Base-by-base conservation (phyloP, 2,888 invertebrate species). In the Dryobota labecula region DNA sequence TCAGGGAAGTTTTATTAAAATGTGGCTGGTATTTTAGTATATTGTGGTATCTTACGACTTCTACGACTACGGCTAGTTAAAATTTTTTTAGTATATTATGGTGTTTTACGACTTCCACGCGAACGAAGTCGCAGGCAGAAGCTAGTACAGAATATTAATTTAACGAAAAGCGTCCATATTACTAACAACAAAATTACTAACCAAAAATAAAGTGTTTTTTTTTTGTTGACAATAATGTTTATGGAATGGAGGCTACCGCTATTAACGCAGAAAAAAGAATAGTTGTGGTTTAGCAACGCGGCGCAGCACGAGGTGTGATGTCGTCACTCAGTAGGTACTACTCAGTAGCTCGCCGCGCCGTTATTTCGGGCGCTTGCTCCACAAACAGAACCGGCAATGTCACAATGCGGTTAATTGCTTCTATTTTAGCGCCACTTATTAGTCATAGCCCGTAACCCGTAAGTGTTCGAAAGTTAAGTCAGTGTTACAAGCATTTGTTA, bases 331-430 rank as follows among this genome's bases (percentile, higher is more conserved):
- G 60, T 27, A n/a, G 45, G 33, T 33, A 33, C 60, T 9, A 15
- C 47, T 60, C 54, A 24, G 51, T 15, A 30, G 57, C 66, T 70
- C 53, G 43, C 68, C 43, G 43, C 60, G 53, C 33, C 49, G 80
- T 68, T 86, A 85, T 85, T 86, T 84, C 41, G 67, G 76, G 74
- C 75, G 61, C 43, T 36, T 76, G 85, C 77, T 86, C 85, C 69
- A 83, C 67, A 63, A 86, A 83, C 85, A 45, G 63, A 65, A 70
- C 71, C 74, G 66, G 82, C 82, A 82, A 85, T 82, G 83, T 86
- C 88, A 88, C 86, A 89, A 88, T 86, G 84, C 86, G 87, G 86
- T 86, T 88, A 88, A 88, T 88, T 86, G 88, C 82, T 86, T 85
- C 88, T 87, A 84, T 86, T 88, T 85, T 76, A 49, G 65, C 68